phyloP scores from a whole-genome alignment of 2,888 invertebrate species.

The Melitaea athalia region DNA sequence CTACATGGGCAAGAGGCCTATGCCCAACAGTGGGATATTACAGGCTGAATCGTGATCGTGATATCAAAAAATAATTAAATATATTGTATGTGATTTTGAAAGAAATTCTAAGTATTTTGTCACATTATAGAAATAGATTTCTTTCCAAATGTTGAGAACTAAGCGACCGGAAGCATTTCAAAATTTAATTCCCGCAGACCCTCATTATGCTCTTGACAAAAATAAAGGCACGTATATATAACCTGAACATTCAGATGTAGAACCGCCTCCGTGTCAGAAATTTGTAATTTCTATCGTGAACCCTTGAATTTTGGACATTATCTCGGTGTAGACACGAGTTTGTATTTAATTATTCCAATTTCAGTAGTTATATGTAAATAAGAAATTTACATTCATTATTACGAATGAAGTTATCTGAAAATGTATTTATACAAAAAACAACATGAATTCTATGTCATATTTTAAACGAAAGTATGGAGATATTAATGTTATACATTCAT shows the following conservation, averaged over 20 bases:
- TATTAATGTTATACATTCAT: too few species aligned
- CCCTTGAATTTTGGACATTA: neutral
- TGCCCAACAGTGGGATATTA: too few species aligned
- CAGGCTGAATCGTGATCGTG: too few species aligned
- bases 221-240: constrained; percentile 10
- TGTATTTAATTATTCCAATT: constrained; percentile 5
- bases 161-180: neutral
- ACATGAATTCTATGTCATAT: too few species aligned
- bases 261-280: neutral
- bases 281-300: neutral
- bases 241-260: neutral
- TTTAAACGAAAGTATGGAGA: too few species aligned
- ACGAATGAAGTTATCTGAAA: too few species aligned
- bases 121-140: neutral
- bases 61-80: too few species aligned
- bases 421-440: too few species aligned
- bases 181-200: constrained; percentile 8
- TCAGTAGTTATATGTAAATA: neutral
- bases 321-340: neutral
- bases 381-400: neutral
- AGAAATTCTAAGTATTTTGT: neutral
- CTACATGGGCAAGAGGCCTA: too few species aligned
- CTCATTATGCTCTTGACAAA: constrained; percentile 5
- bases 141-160: neutral
- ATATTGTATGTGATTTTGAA: too few species aligned